Evolutionary conservation across 2,797 vertebrate genomes (phyloP).

Genomic region (Ibycter americanus): DNA sequence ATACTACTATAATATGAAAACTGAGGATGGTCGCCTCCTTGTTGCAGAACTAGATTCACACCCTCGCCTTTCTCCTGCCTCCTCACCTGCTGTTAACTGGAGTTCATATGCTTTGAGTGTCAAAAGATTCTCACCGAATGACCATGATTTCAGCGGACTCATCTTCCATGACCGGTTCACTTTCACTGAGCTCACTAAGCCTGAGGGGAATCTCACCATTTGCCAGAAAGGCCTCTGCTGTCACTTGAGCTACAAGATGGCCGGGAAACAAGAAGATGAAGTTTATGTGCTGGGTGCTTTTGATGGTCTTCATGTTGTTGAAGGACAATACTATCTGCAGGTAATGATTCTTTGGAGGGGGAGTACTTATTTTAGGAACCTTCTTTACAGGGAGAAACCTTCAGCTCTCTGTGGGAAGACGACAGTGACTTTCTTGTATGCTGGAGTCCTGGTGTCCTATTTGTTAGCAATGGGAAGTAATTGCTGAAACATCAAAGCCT

Average conservation of each 20-base stretch:
- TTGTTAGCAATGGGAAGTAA: background rate
- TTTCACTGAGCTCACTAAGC: conserved; percentile 57
- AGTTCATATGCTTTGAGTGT: conserved; percentile 38
- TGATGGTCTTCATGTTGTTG: conserved; percentile 67
- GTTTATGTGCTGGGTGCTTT: conserved; percentile 70
- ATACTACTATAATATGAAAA: conserved; percentile 72
- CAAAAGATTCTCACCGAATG: background rate
- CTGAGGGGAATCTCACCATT: conserved; percentile 40
- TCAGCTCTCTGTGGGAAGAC: background rate
- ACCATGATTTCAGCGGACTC: conserved; percentile 35
- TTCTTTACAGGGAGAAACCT: background rate
- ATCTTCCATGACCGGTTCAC: conserved; percentile 71
- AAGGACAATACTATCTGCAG: conserved; percentile 77
- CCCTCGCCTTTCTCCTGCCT: conserved; percentile 32
- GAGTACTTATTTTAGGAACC: background rate
- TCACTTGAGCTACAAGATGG: conserved; percentile 69
- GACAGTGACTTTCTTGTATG: background rate
- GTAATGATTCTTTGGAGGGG: conserved; percentile 6
- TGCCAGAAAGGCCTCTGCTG: conserved; percentile 77
- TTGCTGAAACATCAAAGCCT: background rate
- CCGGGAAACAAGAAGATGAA: conserved; percentile 56
- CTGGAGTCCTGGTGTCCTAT: background rate
- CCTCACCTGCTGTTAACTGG: conserved; percentile 38
- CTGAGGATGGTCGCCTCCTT: conserved; percentile 62
- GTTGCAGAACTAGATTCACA: conserved; percentile 60